phyloP scores from a whole-genome alignment of 2,113 vertebrate genomes.

The Peromyscus maniculatus region DNA sequence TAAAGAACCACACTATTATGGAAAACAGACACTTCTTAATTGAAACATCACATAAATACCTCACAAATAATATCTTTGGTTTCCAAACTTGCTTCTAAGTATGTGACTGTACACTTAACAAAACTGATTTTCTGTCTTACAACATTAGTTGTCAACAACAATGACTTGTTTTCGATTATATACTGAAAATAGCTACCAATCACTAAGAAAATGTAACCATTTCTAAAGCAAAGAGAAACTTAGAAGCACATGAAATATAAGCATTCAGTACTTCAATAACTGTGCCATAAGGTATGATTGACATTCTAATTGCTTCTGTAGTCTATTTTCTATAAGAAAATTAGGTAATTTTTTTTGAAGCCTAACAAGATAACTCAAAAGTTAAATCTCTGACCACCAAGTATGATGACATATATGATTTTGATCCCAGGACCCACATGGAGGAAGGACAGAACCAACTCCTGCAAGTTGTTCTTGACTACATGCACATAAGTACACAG shows the following conservation, averaged over 20 bases:
- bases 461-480: background rate
- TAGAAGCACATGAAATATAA: constrained; percentile 28
- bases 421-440: background rate
- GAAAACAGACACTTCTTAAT: background rate
- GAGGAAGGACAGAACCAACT: background rate
- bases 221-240: constrained; percentile 59
- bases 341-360: background rate
- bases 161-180: background rate
- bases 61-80: background rate
- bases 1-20: constrained; percentile 17
- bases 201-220: constrained; percentile 47
- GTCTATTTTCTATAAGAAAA: background rate
- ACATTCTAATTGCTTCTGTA: constrained; percentile 28
- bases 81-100: background rate
- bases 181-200: constrained; percentile 32
- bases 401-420: background rate
- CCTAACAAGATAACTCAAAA: background rate
- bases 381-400: background rate
- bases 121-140: background rate
- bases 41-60: background rate
- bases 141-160: background rate
- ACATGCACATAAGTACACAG: background rate
- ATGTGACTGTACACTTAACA: constrained; percentile 26
- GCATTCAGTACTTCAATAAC: background rate
- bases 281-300: background rate